Evolutionary conservation across 2,888 invertebrate genomes (phyloP).

Genomic region (Zhuqinia jingwanae): DNA sequence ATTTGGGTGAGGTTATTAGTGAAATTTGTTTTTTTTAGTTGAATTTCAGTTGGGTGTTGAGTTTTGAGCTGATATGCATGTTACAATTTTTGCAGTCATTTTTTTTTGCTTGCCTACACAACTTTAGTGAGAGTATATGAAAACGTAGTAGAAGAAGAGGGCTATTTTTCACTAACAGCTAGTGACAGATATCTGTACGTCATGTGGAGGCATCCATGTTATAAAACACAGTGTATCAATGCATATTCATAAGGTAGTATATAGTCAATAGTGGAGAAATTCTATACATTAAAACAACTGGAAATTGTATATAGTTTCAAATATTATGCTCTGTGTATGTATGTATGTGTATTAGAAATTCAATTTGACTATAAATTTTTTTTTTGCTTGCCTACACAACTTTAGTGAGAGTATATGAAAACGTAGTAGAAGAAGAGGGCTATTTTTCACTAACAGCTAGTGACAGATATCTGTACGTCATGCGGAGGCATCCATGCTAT

Average conservation of each 20-base stretch:
- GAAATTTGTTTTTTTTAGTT: not conserved
- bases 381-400: slow-evolving; percentile 2
- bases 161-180: too few relatives aligned
- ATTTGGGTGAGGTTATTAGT: slow-evolving; percentile 8
- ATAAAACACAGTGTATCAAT: slow-evolving; percentile 26
- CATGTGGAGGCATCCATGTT: not conserved
- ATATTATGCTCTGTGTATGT: not conserved
- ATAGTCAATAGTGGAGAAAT: not conserved
- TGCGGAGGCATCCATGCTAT: not conserved
- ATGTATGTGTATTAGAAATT: not conserved
- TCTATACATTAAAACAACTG: too few relatives aligned
- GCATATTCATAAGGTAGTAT: slow-evolving; percentile 20
- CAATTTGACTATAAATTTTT: not conserved
- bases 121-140: too few relatives aligned
- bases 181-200: slow-evolving; percentile 26
- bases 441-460: too few relatives aligned
- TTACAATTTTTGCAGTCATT: not conserved
- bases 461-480: slow-evolving; percentile 24
- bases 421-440: too few relatives aligned
- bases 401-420: too few relatives aligned
- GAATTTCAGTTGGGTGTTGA: too few relatives aligned
- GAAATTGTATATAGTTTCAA: too few relatives aligned
- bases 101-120: slow-evolving; percentile 18
- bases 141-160: too few relatives aligned
- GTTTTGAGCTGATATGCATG: not conserved